Conservation (phyloP, 1,140 invertebrate genomes). For the Dreissena polymorpha region DNA sequence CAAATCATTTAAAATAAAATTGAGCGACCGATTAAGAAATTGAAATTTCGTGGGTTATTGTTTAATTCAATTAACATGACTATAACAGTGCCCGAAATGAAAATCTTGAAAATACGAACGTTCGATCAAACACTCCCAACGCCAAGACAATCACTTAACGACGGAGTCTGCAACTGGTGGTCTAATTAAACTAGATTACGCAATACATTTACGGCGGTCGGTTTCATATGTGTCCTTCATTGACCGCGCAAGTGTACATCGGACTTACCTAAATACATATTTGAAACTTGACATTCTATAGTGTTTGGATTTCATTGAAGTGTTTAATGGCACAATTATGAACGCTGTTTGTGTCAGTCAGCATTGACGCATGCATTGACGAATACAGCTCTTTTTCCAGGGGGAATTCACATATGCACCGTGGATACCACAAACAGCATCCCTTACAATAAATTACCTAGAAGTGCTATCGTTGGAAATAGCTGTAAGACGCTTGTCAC, state of each 20-base stretch:
- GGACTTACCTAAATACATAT: neutral
- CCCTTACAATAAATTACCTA: slow-evolving; percentile 16
- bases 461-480: slow-evolving; percentile 15
- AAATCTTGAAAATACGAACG: neutral
- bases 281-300: slow-evolving; percentile 4
- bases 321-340: slow-evolving; percentile 7
- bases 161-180: neutral
- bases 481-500: neutral
- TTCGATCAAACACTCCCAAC: neutral
- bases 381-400: neutral
- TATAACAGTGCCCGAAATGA: neutral
- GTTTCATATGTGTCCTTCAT: neutral
- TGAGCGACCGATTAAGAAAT: neutral
- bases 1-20: slow-evolving; percentile 15
- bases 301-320: slow-evolving; percentile 15
- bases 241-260: neutral
- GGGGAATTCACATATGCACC: slow-evolving; percentile 16
- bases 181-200: slow-evolving; percentile 1
- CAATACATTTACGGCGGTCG: neutral
- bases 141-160: neutral
- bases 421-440: neutral
- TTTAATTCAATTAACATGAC: slow-evolving; percentile 2
- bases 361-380: slow-evolving; percentile 17
- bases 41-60: neutral
- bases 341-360: neutral